Base-by-base conservation (phyloP, 2,797 vertebrate species). In the Geotrypetes seraphini region DNA sequence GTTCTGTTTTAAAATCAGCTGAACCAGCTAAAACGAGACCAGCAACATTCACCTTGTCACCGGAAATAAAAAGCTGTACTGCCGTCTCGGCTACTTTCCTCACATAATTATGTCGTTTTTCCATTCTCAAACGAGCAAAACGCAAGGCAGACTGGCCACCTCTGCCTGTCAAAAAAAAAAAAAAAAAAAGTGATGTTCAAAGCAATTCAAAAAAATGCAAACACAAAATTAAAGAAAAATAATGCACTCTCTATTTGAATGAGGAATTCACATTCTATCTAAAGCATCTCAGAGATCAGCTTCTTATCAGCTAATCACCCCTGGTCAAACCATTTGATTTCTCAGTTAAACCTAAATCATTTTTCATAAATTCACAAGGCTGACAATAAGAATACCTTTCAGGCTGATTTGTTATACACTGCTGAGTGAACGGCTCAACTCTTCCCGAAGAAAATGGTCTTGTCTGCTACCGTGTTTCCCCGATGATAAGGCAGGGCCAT, bases 101-200 rank as follows among this genome's bases (percentile, higher is more conserved):
- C 57, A 99, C 96, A 3, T 99, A 99, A 81, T 99, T 99, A 75
- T 99, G 96, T 60, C 95, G 84, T 63, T 99, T 99, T 57, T 99
- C 95, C 93, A 99, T 99, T 73, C 96, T 81, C 61, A 99, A 80
- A 60, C 96, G 94, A 54, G 96, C 96, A 36, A 99, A 99, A 75
- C 96, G 94, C 73, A 99, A 73, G 28, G 96, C 95, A 51, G 96
- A 99, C 54, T 98, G 95, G 38, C 96, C 96, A 79, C 96, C 96
- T 87, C 96, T 89, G 61, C 96, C 95, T 99, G 63, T 37, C 23
- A 6, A 12, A 25, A 12, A 42, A 25, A 25, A 33, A 38, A 28
- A 22, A 46, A 16, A 4, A 6, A 10, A 22, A 8, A 10, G 12
- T 19, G 16, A 14, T 3, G 5, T 21, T 34, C 46, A 28, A 21